Percentiles rank a stretch among this genome's conserved stretches.
These are phyloP conservation scores for Drosophila kanekoi DNA, from an alignment of 2,888 invertebrate genomes.

Conservation along the genomic window DNA sequence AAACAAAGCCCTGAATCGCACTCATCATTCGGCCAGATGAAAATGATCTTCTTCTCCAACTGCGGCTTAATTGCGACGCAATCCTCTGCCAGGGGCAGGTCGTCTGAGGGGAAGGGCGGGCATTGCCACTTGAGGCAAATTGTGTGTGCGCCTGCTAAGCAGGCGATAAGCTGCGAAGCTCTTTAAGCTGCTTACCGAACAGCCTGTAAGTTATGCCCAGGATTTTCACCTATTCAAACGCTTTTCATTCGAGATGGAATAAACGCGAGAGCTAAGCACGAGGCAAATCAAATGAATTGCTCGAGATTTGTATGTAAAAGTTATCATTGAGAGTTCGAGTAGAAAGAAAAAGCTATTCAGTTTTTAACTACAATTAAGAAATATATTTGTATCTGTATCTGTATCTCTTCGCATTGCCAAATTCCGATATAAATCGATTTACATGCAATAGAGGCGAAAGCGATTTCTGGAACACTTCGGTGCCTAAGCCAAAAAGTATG, in stretches of 20 bases:
- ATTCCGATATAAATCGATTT: too few species aligned
- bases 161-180: slow-evolving; percentile 63
- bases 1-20: slow-evolving; percentile 63
- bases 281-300: not conserved
- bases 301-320: not conserved
- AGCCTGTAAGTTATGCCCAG: slow-evolving; percentile 34
- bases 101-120: too few species aligned
- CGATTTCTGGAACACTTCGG: not conserved
- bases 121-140: slow-evolving; percentile 7
- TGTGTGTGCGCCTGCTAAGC: slow-evolving; percentile 49
- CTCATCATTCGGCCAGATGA: slow-evolving; percentile 45
- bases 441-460: not conserved
- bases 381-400: too few species aligned
- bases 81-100: slow-evolving; percentile 8
- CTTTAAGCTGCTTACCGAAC: slow-evolving; percentile 68
- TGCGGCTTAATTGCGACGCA: slow-evolving; percentile 50
- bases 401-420: too few species aligned
- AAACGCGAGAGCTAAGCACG: not conserved
- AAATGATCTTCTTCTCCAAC: slow-evolving; percentile 48
- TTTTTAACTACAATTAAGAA: too few species aligned
- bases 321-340: too few species aligned
- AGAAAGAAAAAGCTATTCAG: too few species aligned
- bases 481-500: slow-evolving; percentile 12
- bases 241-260: slow-evolving; percentile 19
- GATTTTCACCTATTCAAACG: slow-evolving; percentile 26